Evolutionary conservation across 2,113 vertebrate genomes (phyloP).

Genomic region (Brachypteracias leptosomus): DNA sequence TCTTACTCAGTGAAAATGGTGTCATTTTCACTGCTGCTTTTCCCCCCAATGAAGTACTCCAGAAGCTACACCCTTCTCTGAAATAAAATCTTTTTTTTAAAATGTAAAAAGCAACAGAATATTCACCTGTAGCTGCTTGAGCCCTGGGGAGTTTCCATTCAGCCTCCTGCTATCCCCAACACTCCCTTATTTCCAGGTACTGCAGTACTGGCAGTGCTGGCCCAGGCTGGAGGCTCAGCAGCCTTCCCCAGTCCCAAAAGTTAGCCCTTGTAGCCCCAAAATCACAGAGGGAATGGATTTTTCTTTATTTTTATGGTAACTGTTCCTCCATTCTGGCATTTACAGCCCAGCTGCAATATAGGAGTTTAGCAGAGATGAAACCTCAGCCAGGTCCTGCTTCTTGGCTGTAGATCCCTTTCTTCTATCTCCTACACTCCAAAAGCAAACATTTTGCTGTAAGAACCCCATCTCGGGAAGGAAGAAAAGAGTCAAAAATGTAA

Average conservation of each 20-base stretch:
- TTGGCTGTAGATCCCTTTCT: background rate
- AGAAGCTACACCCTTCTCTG: background rate
- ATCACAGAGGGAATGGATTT: background rate
- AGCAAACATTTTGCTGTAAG: background rate
- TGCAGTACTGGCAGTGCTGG: background rate
- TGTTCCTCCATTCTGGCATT: background rate
- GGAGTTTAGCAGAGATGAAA: background rate
- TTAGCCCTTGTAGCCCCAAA: background rate
- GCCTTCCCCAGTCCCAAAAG: background rate
- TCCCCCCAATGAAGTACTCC: background rate
- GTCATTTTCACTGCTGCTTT: background rate
- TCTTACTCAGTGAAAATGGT: background rate
- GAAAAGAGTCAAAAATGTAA: background rate
- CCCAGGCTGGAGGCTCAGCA: background rate
- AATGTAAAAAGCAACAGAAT: fast-evolving
- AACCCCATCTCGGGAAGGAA: background rate
- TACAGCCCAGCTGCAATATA: background rate
- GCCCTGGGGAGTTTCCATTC: background rate
- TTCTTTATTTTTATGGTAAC: background rate
- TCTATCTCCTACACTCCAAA: background rate
- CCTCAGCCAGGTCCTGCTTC: background rate
- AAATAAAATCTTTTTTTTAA: background rate
- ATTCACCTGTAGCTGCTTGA: background rate
- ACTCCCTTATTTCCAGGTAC: background rate
- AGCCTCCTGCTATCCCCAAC: background rate